Percentiles rank a stretch among this genome's conserved stretches.
These are phyloP conservation scores for Allobates femoralis DNA, from an alignment of 2,797 vertebrate species.

Conservation along the genomic window DNA sequence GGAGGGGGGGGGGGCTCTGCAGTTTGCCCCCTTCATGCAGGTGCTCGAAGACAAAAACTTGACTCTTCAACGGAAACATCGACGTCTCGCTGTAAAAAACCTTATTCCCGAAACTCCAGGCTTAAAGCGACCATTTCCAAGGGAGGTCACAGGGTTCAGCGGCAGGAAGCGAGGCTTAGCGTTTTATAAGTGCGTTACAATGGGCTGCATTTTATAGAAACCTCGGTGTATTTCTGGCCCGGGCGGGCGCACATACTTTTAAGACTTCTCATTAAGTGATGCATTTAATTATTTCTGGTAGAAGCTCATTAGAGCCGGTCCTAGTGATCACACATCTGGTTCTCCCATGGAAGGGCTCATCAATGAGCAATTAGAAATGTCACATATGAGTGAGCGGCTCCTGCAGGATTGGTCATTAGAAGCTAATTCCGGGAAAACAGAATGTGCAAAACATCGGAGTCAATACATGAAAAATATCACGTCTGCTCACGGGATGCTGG, in stretches of 20 bases:
- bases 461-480: neutral
- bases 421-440: neutral
- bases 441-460: neutral
- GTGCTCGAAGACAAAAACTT: conserved; percentile 33
- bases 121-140: conserved; percentile 33
- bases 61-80: conserved; percentile 26
- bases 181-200: conserved; percentile 28
- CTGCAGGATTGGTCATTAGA: too few species aligned
- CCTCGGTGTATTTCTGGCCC: neutral
- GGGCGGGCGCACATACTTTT: neutral
- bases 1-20: neutral
- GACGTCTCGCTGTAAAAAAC: conserved; percentile 20
- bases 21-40: conserved; percentile 16
- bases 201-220: conserved; percentile 32
- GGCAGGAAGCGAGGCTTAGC: conserved; percentile 42
- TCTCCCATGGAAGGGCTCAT: neutral
- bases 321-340: conserved; percentile 4
- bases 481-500: neutral
- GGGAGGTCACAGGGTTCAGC: conserved; percentile 32
- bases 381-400: too few species aligned
- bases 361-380: neutral
- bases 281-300: conserved; percentile 31
- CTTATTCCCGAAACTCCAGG: conserved; percentile 17
- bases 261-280: conserved; percentile 20
- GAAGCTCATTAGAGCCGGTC: neutral